Base-by-base conservation (phyloP, 2,888 invertebrate genomes). In the Latrodectus elegans region DNA sequence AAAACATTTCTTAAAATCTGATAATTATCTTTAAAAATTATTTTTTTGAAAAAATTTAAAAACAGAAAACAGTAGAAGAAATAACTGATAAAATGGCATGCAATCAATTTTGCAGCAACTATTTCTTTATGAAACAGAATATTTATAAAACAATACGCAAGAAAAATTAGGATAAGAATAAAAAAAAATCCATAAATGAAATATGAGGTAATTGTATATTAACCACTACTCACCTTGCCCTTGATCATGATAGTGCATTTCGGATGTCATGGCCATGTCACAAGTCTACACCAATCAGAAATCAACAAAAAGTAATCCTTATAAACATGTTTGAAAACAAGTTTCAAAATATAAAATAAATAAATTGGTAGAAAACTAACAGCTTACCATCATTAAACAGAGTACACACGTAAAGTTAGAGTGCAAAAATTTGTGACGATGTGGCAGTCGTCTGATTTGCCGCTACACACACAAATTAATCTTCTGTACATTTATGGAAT, bases 221-320 rank as follows among this genome's bases (percentile, higher is more conserved):
- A 88, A 79, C 78, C 74, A 75, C n/a, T 79, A 88, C 88, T 88
- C 82, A 88, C 88, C 88, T 83, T 83, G 78, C 73, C 87, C 82
- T 82, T 77, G 82, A 83, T 88, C 88, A 75, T 83, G 88, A 70
- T 88, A 86, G 55, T 80, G 77, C 73, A 82, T 74, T 71, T 88
- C 82, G 64, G 88, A 88, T 78, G 88, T 88, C 88, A 88, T 88
- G 88, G 88, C 83, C 88, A 88, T 72, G 74, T 88, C 88, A 81
- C 77, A 82, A 83, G 83, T 83, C 77, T 82, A 78, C 77, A 83
- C 83, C 74, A 88, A 82, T 73, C 83, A 88, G 70, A 88, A 83
- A 83, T 88, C 73, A 79, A 83, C 82, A 83, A 85, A 70, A 80
- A 80, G 80, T 76, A 86, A 88, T 78, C 78, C 79, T 64, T 83